Percentiles rank a stretch among this genome's conserved stretches.
phyloP scores from a whole-genome alignment of 2,113 vertebrate genomes.

The Falco punctatus region DNA sequence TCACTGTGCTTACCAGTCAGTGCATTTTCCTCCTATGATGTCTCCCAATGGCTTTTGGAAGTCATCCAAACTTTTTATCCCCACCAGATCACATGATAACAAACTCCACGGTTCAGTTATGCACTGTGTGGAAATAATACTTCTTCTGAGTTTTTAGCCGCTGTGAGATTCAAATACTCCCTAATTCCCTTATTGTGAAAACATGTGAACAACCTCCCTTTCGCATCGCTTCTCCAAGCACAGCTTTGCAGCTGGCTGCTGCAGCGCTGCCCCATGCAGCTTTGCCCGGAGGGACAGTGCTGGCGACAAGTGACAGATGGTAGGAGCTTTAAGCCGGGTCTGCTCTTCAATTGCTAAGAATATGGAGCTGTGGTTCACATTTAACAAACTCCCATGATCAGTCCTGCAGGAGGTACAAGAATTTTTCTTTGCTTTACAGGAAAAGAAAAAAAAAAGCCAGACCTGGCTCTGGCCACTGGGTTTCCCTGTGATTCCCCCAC shows the following conservation, averaged over 20 bases:
- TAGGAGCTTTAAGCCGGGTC: neutral
- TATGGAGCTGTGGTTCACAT: neutral
- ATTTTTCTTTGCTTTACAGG: neutral
- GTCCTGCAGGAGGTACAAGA: neutral
- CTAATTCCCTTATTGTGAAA: neutral
- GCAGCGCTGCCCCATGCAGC: neutral
- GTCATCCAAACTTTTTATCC: neutral
- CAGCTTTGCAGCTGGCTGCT: neutral
- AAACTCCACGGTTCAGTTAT: neutral
- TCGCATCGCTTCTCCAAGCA: neutral
- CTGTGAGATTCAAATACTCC: neutral
- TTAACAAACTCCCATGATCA: neutral
- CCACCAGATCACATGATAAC: neutral
- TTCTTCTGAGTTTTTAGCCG: neutral
- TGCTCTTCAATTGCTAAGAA: neutral
- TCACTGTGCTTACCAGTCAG: neutral
- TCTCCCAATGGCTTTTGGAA: neutral
- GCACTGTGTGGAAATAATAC: neutral
- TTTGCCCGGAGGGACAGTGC: neutral
- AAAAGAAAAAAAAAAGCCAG: accelerated
- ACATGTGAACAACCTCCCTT: neutral
- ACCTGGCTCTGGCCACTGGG: neutral
- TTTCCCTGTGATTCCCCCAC: neutral
- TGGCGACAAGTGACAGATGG: conserved; percentile 15
- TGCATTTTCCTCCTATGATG: neutral